Conservation (phyloP, 1,140 invertebrate genomes). For the Gonioctena quinquepunctata region DNA sequence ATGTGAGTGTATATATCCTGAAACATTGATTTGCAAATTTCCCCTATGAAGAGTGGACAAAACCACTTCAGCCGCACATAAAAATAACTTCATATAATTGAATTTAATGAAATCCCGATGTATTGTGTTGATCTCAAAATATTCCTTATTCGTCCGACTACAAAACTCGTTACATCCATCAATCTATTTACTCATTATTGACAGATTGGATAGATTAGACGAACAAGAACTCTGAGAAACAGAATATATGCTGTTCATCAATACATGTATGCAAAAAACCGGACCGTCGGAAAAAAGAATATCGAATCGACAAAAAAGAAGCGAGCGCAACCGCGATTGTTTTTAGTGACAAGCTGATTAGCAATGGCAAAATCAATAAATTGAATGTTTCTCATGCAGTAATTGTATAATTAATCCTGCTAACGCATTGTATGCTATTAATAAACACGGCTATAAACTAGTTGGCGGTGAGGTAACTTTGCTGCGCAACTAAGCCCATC, state of each 20-base stretch:
- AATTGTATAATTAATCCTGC: slow-evolving; percentile 38
- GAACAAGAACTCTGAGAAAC: neutral
- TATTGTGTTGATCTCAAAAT: too few species aligned
- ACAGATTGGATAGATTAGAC: neutral
- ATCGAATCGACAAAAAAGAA: neutral
- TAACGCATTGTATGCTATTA: slow-evolving; percentile 37
- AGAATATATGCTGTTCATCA: too few species aligned
- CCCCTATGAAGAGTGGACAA: too few species aligned
- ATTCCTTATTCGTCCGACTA: too few species aligned
- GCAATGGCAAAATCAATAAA: slow-evolving; percentile 28
- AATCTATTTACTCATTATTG: neutral
- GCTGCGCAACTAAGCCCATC: slow-evolving; percentile 27
- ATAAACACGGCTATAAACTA: slow-evolving; percentile 38
- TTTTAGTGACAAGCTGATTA: slow-evolving; percentile 23
- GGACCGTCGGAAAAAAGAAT: neutral
- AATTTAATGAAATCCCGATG: too few species aligned
- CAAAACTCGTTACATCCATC: neutral
- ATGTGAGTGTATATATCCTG: too few species aligned
- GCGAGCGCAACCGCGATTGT: neutral
- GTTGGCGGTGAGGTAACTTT: slow-evolving; percentile 29
- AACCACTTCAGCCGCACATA: too few species aligned
- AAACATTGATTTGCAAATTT: too few species aligned
- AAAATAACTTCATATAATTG: too few species aligned
- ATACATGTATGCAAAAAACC: neutral
- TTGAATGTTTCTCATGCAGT: slow-evolving; percentile 22